A percentile compares a stretch with the other conserved stretches of the same genome.
phyloP scores from a whole-genome alignment of 2,888 invertebrate genomes.

The Luperina testacea region DNA sequence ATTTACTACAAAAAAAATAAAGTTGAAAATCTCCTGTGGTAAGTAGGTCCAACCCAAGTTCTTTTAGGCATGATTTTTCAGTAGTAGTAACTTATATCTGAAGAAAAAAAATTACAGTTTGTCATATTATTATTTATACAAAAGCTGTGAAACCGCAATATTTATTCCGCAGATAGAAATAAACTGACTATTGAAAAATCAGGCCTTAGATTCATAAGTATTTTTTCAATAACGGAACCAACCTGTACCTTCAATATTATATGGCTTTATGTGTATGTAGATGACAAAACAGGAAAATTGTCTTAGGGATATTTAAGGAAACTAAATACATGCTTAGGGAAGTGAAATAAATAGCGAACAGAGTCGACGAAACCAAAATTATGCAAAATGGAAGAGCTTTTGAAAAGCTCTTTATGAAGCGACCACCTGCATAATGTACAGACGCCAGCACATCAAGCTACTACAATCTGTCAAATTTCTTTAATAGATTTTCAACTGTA shows the following conservation, averaged over 20 bases:
- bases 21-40: background rate
- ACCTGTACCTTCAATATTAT: background rate
- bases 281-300: constrained; percentile 1
- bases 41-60: background rate
- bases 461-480: too few relatives aligned
- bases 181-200: too few relatives aligned
- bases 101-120: too few relatives aligned
- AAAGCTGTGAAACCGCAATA: too few relatives aligned
- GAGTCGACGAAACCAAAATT: constrained; percentile 21
- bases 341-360: constrained; percentile 29
- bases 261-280: background rate
- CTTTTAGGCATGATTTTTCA: too few relatives aligned
- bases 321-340: constrained; percentile 25
- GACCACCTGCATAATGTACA: background rate
- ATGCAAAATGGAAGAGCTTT: constrained; percentile 5
- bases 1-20: background rate
- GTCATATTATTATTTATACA: too few relatives aligned
- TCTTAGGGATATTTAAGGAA: constrained; percentile 9
- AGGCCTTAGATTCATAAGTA: background rate
- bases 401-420: constrained; percentile 36
- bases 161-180: too few relatives aligned
- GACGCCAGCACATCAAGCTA: too few relatives aligned
- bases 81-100: too few relatives aligned
- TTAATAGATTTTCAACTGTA: too few relatives aligned
- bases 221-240: background rate